phyloP scores from a whole-genome alignment of 2,888 invertebrate species.

The Hirtodrosophila trivittata region DNA sequence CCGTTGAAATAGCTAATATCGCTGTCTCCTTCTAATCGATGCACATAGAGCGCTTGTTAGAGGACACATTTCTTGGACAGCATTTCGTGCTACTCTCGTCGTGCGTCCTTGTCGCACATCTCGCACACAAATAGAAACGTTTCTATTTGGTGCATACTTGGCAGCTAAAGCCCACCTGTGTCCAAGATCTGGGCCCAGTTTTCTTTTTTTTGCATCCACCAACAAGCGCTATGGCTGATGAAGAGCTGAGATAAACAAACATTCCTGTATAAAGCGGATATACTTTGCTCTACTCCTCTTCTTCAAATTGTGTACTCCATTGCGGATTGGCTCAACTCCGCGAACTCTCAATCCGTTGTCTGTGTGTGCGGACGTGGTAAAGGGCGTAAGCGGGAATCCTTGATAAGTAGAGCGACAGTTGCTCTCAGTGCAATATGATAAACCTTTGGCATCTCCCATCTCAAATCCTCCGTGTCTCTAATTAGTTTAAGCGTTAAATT shows the following conservation, averaged over 20 bases:
- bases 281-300: background rate
- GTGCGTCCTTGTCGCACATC: background rate
- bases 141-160: background rate
- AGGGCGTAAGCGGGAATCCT: no score
- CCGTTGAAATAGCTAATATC: background rate
- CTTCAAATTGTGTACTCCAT: constrained; percentile 10
- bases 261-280: no score
- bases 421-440: constrained; percentile 35
- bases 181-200: no score
- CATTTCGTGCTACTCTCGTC: background rate
- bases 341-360: no score
- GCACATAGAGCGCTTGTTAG: background rate
- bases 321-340: no score
- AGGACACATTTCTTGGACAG: background rate
- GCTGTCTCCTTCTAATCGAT: background rate
- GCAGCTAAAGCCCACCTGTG: background rate
- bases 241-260: no score
- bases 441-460: constrained; percentile 7
- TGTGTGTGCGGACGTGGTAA: no score
- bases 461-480: constrained; percentile 12
- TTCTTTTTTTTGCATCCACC: no score
- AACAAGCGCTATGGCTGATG: no score
- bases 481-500: constrained; percentile 59
- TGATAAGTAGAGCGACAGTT: constrained; percentile 13
- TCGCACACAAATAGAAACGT: background rate